Base-by-base conservation (phyloP, 2,888 invertebrate genomes). In the Panzeria rudis region DNA sequence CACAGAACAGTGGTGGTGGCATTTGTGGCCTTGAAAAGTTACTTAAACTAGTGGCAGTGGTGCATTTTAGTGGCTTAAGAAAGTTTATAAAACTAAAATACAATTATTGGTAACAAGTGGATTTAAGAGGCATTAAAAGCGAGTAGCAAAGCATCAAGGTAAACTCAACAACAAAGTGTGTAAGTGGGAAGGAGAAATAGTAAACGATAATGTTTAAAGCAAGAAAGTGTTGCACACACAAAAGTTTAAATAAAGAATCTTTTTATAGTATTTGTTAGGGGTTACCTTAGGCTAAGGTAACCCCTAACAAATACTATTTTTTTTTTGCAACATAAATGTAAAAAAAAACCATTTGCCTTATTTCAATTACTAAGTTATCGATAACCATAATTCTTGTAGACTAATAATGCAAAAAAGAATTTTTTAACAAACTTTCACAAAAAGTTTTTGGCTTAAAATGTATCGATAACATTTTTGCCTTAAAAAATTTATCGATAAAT, bases 61-160 rank as follows among this genome's bases (percentile, higher is more conserved):
- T 29, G 56, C 17, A 44, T 44, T 59, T 59, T 52, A 50, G 52
- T 77, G 68, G 59, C 77, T 77, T 59, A 59, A 47, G 25, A 47
- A 59, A 68, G 68, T 77, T 77, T 68, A 54, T 35, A 69, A 68
- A 75, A 79, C 75, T 72, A 61, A 69, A 52, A 15, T 25, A 41
- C 47, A 56, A 47, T 69, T 64, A 79, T 79, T 77, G 84, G 84
- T 78, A 85, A 78, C 84, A 81, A 81, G 81, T 81, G 81, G 75
- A 77, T 85, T 85, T 69, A 84, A 84, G 62, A 71, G 71, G 47
- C 44, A 77, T 66, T 75, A 61, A 44, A 29, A 44, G 9, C 2
- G 1, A 29, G 41, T 0, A 41, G 20, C 20, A 52, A 72, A 47
- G 23, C 38, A 13, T 41, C 84, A 78, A 84, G 84, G 77, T 84